Percentiles rank a stretch among this genome's conserved stretches.
phyloP scores from a whole-genome alignment of 2,888 invertebrate genomes.

The Agrotis clavis region DNA sequence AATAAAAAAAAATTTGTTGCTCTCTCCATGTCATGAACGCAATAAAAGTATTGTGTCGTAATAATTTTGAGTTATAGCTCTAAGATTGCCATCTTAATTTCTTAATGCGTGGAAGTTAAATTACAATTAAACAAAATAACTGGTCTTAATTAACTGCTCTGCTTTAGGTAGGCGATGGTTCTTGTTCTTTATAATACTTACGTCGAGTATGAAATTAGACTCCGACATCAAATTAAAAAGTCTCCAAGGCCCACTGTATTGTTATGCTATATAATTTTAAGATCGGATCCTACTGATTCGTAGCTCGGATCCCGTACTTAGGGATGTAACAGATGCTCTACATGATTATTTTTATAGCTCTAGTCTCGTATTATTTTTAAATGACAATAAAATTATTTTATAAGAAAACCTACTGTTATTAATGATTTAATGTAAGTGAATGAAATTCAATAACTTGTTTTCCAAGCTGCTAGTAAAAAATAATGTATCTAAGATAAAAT shows the following conservation, averaged over 20 bases:
- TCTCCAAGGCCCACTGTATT: conserved; percentile 29
- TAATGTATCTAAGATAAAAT: neutral
- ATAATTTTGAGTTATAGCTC: conserved; percentile 55
- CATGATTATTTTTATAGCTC: neutral
- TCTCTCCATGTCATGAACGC: conserved; percentile 33
- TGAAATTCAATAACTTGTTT: no score
- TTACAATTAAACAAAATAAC: conserved; percentile 71
- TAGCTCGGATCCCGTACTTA: conserved; percentile 22
- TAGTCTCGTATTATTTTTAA: no score
- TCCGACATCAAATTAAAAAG: conserved; percentile 30
- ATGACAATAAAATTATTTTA: no score
- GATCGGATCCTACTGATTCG: conserved; percentile 42
- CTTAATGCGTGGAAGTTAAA: conserved; percentile 68
- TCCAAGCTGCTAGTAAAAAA: neutral
- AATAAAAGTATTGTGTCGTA: conserved; percentile 51
- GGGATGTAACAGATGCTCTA: conserved; percentile 10
- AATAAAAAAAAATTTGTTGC: neutral
- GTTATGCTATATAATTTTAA: conserved; percentile 36
- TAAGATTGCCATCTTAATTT: conserved; percentile 74
- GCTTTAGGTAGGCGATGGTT: conserved; percentile 39
- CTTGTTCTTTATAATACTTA: conserved; percentile 37
- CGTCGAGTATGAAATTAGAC: conserved; percentile 21
- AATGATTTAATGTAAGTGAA: no score
- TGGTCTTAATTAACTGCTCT: conserved; percentile 69
- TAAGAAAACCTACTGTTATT: no score